Base-by-base conservation (phyloP, 2,888 invertebrate genomes). In the Pachycephus smyrnensis region DNA sequence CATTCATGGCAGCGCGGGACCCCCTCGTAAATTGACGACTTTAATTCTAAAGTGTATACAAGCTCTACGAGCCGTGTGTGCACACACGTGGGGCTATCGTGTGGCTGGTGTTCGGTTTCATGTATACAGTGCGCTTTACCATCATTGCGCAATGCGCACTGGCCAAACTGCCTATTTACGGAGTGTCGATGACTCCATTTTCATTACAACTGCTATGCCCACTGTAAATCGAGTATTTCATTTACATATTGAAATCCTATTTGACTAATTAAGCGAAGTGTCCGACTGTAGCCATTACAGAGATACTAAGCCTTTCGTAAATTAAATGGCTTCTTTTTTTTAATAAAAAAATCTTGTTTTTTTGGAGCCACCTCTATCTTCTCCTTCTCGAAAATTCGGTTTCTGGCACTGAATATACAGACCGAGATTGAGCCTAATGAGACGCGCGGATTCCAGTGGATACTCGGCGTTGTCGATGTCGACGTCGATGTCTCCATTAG, bases 1-100 rank as follows among this genome's bases (percentile, higher is more conserved):
- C 71, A 71, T 71, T 71, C 71, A 71, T 71, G 12, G 71, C 71
- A 23, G 71, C 31, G 6, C 71, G 71, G 31, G 12, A 31, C 31
- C 71, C 55, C 32, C 71, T 71, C 71, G 71, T 71, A 71, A 71
- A 71, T 71, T 31, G 71, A 71, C 71, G 71, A 71, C 71, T 71
- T 71, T 71, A 71, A 33, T 71, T 71, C 71, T 71, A 71, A 71
- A 71, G 71, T 71, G 71, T 71, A 31, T 71, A 71, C 71, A 71
- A 71, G 71, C 71, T 71, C 12, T 31, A 4, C 31, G 31, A 31
- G 71, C 31, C 32, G 32, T 71, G 32, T 71, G 32, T 33, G 71
- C 71, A 71, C 71, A 15, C 71, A 33, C 33, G 71, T 32, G 55
- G 31, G 71, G 71, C 32, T 71, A 71, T 71, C 71, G 71, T 71